phyloP scores from a whole-genome alignment of 2,113 vertebrate genomes.

The Pygoscelis adeliae region DNA sequence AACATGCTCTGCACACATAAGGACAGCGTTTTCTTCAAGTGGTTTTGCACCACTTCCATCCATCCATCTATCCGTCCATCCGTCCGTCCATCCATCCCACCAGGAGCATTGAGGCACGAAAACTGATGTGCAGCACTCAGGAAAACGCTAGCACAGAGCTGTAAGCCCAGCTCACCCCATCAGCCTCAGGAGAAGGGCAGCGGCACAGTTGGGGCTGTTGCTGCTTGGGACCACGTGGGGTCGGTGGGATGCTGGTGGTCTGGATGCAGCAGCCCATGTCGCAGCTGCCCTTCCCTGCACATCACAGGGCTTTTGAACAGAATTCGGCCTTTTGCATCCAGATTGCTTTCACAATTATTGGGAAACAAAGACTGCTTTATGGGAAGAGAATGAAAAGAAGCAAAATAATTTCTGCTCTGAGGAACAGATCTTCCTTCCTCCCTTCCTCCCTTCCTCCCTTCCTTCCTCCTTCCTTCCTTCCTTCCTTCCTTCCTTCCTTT shows the following conservation, averaged over 20 bases:
- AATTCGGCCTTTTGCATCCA: background rate
- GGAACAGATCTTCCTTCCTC: background rate
- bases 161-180: background rate
- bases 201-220: rapidly evolving
- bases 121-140: background rate
- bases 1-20: background rate
- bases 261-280: background rate
- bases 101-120: background rate
- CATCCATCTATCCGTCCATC: background rate
- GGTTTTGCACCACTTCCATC: background rate
- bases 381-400: background rate
- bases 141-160: background rate
- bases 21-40: background rate
- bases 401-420: background rate
- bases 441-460: background rate
- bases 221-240: rapidly evolving
- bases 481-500: background rate
- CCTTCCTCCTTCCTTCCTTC: background rate
- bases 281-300: background rate
- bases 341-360: background rate
- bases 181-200: background rate
- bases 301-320: background rate
- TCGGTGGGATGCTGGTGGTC: background rate
- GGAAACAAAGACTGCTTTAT: slow-evolving; percentile 4
- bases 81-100: background rate